Base-by-base conservation (phyloP, 2,888 invertebrate species). In the Gandaritis pyraliata region DNA sequence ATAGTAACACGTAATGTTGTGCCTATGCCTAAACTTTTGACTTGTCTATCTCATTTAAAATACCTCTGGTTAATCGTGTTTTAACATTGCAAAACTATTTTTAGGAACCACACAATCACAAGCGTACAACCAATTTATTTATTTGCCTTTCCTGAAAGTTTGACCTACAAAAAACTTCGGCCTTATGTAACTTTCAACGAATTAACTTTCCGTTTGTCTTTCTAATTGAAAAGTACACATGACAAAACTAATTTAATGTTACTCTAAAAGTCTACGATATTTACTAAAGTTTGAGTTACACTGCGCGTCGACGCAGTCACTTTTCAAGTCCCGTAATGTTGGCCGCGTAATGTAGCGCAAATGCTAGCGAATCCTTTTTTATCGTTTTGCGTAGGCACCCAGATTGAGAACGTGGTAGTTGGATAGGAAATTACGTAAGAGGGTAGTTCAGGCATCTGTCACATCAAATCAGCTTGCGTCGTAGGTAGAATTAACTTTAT, bases 141-240 rank as follows among this genome's bases (percentile, higher is more conserved):
- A 33, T 33, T 8, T 38, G 12, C n/a, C 38, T 38, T 38, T 8
- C 8, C 10, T 10, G 33, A 33, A n/a, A 38, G 38, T 38, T 38
- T 38, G 38, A 38, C 38, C 38, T 12, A 38, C 33, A 38, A 38
- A 38, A 38, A 41, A 41, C 41, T 41, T 15, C 41, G 8, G 10
- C 4, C 7, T 1, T 15, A 41, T 1, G 7, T 23, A 46, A 18
- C 1, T n/a, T 23, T n/a, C n/a, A n/a, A n/a, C 1, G 16, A 45
- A 53, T 45, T 1, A 45, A 13, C 36, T 46, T 33, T 33, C 13
- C 16, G 13, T 54, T 54, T 53, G 41, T 45, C 33, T 53, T 43
- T 50, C 29, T 61, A 61, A 61, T 57, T 58, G 57, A 41, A 57
- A 52, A 52, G 51, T 36, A 57, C 52, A 59, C 52, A 59, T 48